Base-by-base conservation (phyloP, 2,113 vertebrate species). In the Megatriorchis doriae region DNA sequence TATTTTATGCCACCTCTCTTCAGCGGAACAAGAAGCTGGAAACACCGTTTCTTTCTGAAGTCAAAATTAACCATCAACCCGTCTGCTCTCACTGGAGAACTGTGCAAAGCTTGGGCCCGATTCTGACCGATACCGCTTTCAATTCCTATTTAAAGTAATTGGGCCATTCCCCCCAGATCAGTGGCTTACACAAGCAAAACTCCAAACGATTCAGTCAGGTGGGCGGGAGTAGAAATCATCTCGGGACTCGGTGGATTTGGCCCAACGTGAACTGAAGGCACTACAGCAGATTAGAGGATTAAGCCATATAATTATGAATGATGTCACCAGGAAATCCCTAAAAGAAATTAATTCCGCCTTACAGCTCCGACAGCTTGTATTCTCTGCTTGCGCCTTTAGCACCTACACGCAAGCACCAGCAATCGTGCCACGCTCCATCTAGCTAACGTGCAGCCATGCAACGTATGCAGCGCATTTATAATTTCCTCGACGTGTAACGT, bases 281-380 rank as follows among this genome's bases (percentile, higher is more conserved):
- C 62, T 67, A 86, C 40, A 89, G 92, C 5, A 81, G 78, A 93
- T 94, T 82, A 96, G 65, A 95, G 91, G 80, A 91, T 86, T 96
- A 92, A 94, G 38, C 74, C 56, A 61, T 92, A 96, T 91, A 92
- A 92, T 88, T 93, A 87, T 86, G 71, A 96, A 53, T 73, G 25
- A 94, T 59, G 63, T 77, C 77, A 73, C 86, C 19, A 91, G 92
- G 91, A 97, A 97, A 95, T 89, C 77, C 79, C 86, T 91, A 52
- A 81, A 94, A 96, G 36, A 95, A 96, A 95, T 77, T 86, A 93
- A 91, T 92, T 92, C 93, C 63, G 61, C 81, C 79, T 89, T 45
- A 59, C 78, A 72, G 88, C 86, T 77, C 84, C 11, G 9, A 79
- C 95, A 90, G 92, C 48, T 77, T 58, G 43, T 55, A 47, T 61